These are phyloP conservation scores for Oligia fasciuncula DNA, from an alignment of 2,888 invertebrate genomes.

Conservation along the genomic window DNA sequence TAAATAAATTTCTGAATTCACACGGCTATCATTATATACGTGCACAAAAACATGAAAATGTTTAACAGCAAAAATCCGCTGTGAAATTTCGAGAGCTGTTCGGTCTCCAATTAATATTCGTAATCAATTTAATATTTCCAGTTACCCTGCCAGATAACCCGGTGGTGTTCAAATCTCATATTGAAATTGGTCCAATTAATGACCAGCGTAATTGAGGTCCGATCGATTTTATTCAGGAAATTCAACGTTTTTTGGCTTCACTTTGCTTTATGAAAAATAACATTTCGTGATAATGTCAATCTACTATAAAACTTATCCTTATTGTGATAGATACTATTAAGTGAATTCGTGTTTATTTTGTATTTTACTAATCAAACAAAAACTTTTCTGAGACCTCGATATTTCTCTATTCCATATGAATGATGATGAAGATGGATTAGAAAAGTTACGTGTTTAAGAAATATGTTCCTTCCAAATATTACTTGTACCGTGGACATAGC, in stretches of 20 bases:
- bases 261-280: background rate
- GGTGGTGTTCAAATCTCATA: conserved; percentile 36
- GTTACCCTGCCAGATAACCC: conserved; percentile 28
- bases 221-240: conserved; percentile 43
- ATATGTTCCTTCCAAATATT: background rate
- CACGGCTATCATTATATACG: conserved; percentile 3
- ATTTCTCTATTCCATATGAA: conserved; percentile 1
- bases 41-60: conserved; percentile 6
- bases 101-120: conserved; percentile 48
- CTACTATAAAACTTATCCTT: background rate
- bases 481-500: background rate
- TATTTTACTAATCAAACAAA: background rate
- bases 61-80: conserved; percentile 30
- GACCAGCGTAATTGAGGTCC: conserved; percentile 43
- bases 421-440: conserved; percentile 6
- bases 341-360: conserved; percentile 5
- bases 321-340: background rate
- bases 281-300: background rate
- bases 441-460: background rate
- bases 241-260: background rate
- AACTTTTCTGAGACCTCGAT: background rate
- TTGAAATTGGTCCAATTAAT: conserved; percentile 57
- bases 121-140: conserved; percentile 55
- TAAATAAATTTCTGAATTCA: background rate
- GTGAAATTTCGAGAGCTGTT: conserved; percentile 33